These are phyloP conservation scores for Saimiri boliviensis DNA, from an alignment of 2,113 vertebrate genomes.

Conservation along the genomic window DNA sequence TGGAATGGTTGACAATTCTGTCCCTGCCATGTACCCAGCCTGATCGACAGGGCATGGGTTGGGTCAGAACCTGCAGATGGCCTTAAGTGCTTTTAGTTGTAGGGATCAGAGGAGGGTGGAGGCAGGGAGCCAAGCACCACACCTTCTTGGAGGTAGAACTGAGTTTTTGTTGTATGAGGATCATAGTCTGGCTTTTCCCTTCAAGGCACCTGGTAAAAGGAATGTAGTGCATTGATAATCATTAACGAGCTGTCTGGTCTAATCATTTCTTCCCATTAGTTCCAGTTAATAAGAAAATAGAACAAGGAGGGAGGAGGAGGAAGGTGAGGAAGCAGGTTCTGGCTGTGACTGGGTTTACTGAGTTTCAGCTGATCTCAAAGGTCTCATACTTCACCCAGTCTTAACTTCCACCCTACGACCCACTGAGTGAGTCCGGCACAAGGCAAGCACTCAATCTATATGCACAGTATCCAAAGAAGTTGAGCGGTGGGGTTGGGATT, in stretches of 20 bases:
- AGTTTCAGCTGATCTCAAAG: not conserved
- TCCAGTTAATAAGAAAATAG: constrained; percentile 60
- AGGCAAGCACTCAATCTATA: not conserved
- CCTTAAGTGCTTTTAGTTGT: not conserved
- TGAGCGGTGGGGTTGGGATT: not conserved
- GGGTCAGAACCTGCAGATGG: not conserved
- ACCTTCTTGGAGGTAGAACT: not conserved
- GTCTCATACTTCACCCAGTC: not conserved
- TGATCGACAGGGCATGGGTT: not conserved
- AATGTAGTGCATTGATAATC: constrained; percentile 23
- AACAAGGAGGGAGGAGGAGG: not conserved
- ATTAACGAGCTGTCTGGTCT: constrained; percentile 31
- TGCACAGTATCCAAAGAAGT: fast-evolving
- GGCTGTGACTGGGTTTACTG: not conserved
- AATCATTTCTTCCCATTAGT: constrained; percentile 56
- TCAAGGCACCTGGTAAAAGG: not conserved
- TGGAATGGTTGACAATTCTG: not conserved
- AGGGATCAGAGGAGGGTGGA: not conserved
- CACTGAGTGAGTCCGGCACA: not conserved
- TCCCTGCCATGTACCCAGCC: not conserved
- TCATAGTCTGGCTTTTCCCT: not conserved
- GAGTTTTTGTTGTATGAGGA: not conserved
- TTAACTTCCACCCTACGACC: not conserved
- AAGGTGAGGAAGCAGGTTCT: not conserved
- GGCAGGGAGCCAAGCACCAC: not conserved